Evolutionary conservation across 35 echinoderm and acorn worm species (phyloP).

Genomic region (Ophioderma brevispina): DNA sequence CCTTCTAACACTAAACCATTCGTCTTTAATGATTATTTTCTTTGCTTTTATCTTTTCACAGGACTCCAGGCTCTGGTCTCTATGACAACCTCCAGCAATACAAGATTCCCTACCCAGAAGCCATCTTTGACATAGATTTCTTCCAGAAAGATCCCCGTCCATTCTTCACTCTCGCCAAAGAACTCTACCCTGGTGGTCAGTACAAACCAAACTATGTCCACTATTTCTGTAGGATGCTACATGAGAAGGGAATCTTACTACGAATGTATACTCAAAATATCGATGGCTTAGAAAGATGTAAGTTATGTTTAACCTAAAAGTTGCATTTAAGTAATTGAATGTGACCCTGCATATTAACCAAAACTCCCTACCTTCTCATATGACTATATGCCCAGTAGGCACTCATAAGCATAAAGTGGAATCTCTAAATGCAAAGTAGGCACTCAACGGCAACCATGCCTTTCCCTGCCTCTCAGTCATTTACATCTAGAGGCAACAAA

Average conservation of each 20-base stretch:
- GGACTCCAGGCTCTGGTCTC: constrained; percentile 90
- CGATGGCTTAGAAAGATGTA: constrained; percentile 94
- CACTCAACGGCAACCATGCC: too few relatives aligned
- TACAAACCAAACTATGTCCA: constrained; percentile 98
- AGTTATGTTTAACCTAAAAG: too few relatives aligned
- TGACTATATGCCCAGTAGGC: too few relatives aligned
- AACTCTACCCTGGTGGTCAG: constrained; percentile 81
- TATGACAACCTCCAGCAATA: constrained; percentile 99
- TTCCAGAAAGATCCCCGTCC: constrained; percentile 86
- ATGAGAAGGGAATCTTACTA: constrained; percentile 79
- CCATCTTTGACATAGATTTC: constrained; percentile 96
- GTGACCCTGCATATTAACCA: too few relatives aligned
- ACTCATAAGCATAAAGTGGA: too few relatives aligned
- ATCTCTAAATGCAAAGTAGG: too few relatives aligned
- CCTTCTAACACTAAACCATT: too few relatives aligned
- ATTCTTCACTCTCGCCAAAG: constrained; percentile 92
- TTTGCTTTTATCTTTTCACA: constrained; percentile 37
- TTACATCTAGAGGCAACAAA: too few relatives aligned
- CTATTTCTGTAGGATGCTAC: constrained; percentile 93
- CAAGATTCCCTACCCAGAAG: constrained; percentile 88
- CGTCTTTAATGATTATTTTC: too few relatives aligned
- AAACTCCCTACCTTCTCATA: too few relatives aligned
- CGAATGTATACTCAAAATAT: constrained; percentile 99
- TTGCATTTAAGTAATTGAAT: too few relatives aligned
- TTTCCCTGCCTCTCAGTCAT: too few relatives aligned